Conservation (phyloP, 2,113 vertebrate genomes). For the Gnathonemus echidnorhynchus region DNA sequence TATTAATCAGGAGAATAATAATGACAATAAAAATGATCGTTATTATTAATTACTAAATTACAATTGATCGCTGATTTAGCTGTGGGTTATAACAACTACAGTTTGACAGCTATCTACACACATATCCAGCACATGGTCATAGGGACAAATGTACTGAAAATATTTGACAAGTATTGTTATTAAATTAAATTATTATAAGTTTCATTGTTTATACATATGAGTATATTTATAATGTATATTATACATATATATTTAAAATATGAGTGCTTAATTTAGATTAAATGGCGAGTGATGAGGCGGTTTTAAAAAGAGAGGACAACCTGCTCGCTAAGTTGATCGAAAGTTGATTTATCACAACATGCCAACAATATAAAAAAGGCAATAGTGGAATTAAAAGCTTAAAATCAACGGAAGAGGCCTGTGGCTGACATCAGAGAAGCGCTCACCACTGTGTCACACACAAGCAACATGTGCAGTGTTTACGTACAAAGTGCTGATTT, state of each 20-base stretch:
- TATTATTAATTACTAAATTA: not conserved
- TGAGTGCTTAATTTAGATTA: not conserved
- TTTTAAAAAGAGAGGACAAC: not conserved
- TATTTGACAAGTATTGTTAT: not conserved
- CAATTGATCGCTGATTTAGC: not conserved
- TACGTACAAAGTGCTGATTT: slow-evolving; percentile 24
- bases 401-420: not conserved
- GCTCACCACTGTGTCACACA: slow-evolving; percentile 28
- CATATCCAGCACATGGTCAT: not conserved
- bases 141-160: not conserved
- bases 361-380: not conserved
- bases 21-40: not conserved
- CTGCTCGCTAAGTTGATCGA: not conserved
- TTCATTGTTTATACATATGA: not conserved
- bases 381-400: slow-evolving; percentile 9
- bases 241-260: not conserved
- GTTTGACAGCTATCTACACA: not conserved
- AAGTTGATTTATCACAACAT: not conserved
- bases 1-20: not conserved
- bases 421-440: not conserved
- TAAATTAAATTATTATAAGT: not conserved
- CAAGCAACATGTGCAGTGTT: slow-evolving; percentile 29
- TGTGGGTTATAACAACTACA: not conserved
- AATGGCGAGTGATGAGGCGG: not conserved
- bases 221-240: not conserved